These are phyloP conservation scores for Trimorus sp. DNA, from an alignment of 2,888 invertebrate genomes.

Conservation along the genomic window DNA sequence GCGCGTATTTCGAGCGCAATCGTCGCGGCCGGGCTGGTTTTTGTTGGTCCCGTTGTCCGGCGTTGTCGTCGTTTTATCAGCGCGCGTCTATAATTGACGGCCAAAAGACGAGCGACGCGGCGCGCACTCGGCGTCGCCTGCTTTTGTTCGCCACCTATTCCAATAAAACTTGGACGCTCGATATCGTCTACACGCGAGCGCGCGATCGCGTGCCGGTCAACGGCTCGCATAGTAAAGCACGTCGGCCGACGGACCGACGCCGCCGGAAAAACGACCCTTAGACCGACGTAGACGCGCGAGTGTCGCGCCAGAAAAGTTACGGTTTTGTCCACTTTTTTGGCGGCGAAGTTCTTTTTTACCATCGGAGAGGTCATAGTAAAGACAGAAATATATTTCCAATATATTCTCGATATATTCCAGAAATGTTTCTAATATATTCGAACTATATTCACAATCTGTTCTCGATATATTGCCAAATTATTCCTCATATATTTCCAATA, in stretches of 20 bases:
- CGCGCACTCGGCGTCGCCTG: slow-evolving; percentile 19
- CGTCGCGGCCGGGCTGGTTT: slow-evolving; percentile 9
- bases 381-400: no score
- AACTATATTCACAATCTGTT: no score
- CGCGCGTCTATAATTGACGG: slow-evolving; percentile 34
- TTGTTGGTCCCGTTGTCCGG: not conserved
- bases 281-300: no score
- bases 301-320: no score
- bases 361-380: no score
- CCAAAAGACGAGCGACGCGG: slow-evolving; percentile 29
- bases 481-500: no score
- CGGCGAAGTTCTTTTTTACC: no score
- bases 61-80: not conserved
- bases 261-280: slow-evolving; percentile 8
- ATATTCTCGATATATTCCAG: no score
- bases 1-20: slow-evolving; percentile 12
- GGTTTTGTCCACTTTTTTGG: no score
- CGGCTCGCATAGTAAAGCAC: slow-evolving; percentile 51
- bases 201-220: slow-evolving; percentile 59
- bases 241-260: not conserved
- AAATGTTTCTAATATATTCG: no score
- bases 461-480: no score
- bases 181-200: slow-evolving; percentile 50
- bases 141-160: slow-evolving; percentile 46
- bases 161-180: slow-evolving; percentile 56